phyloP scores from a whole-genome alignment of 2,113 vertebrate genomes.

The Phocoena sinus region DNA sequence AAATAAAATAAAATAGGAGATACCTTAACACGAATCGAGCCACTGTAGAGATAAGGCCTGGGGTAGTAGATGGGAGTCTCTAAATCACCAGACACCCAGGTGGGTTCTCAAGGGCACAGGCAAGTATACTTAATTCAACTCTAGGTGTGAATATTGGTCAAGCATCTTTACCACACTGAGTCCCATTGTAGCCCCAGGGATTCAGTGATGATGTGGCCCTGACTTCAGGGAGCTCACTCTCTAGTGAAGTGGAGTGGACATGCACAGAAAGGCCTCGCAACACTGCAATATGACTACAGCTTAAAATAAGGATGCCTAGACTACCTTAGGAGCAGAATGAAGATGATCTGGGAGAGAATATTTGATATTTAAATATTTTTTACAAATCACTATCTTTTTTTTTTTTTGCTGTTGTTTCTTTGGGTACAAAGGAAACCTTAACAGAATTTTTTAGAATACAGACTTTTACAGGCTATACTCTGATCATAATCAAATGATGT shows the following conservation, averaged over 20 bases:
- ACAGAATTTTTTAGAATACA: neutral
- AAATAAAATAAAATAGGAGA: neutral
- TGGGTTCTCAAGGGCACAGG: neutral
- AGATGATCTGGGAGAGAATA: neutral
- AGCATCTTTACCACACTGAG: fast-evolving
- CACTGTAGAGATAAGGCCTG: neutral
- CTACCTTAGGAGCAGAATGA: neutral
- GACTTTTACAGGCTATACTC: neutral
- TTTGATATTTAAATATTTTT: neutral
- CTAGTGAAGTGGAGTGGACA: fast-evolving
- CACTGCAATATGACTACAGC: fast-evolving
- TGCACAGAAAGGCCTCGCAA: neutral
- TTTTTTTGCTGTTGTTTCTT: neutral
- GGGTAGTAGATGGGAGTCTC: neutral
- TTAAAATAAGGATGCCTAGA: neutral
- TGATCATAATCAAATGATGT: neutral
- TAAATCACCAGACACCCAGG: neutral
- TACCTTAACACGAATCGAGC: neutral
- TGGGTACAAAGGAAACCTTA: neutral
- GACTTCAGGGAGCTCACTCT: neutral
- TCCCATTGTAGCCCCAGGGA: neutral
- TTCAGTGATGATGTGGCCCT: neutral
- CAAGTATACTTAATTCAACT: too few relatives aligned
- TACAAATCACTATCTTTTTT: neutral
- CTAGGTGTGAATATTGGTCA: too few relatives aligned